Evolutionary conservation across 2,113 vertebrate genomes (phyloP).

Genomic region (Sarotherodon lohbergeri): DNA sequence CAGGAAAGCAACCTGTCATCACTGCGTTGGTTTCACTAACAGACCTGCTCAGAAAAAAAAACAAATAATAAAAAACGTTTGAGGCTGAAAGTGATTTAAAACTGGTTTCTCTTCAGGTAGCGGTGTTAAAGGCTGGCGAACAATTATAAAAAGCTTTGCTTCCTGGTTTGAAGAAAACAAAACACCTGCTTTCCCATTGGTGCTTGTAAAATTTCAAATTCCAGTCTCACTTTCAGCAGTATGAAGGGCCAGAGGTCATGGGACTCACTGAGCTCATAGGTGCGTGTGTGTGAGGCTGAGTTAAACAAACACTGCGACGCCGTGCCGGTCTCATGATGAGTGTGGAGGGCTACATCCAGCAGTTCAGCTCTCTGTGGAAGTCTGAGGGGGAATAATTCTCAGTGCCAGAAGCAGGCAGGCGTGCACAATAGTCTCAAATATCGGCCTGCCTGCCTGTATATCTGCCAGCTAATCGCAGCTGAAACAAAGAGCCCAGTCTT

Average conservation of each 20-base stretch:
- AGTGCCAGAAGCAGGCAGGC: conserved; percentile 15
- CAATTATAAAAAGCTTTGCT: neutral
- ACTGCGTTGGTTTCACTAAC: neutral
- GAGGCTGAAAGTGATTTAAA: neutral
- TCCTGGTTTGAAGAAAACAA: neutral
- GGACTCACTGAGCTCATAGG: neutral
- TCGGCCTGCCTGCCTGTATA: conserved; percentile 37
- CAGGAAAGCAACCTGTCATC: neutral
- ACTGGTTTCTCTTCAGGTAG: neutral
- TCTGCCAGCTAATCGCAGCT: conserved; percentile 50
- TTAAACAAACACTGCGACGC: conserved; percentile 2
- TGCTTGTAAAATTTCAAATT: neutral
- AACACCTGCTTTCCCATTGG: conserved; percentile 4
- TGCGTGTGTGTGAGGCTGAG: neutral
- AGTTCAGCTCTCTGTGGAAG: neutral
- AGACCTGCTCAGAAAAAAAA: neutral
- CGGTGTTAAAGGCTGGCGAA: neutral
- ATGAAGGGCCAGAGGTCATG: conserved; percentile 14
- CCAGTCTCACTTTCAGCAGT: neutral
- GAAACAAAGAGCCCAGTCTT: conserved; percentile 71
- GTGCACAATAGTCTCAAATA: conserved; percentile 63
- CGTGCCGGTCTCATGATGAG: neutral
- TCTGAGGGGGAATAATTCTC: neutral
- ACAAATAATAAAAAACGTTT: rapidly evolving
- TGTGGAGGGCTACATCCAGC: neutral